Base-by-base conservation (phyloP, 2,797 vertebrate genomes). In the Serranus cabrilla region DNA sequence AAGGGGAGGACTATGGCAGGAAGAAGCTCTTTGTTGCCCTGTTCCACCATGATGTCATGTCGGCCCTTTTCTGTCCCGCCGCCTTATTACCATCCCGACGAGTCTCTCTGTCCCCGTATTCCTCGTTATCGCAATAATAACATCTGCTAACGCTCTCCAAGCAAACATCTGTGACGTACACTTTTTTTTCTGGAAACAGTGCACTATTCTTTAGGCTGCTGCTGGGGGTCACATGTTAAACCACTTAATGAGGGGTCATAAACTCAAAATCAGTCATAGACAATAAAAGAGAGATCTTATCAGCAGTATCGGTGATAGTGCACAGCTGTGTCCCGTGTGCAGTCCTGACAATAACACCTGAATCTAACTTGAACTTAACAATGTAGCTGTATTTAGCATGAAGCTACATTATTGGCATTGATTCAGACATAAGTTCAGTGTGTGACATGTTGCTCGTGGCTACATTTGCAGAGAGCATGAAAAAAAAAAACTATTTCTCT, bases 11-110 rank as follows among this genome's bases (percentile, higher is more conserved):
- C 93, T 94, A 94, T 92, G 68, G 90, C 90, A 95, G 93, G 94
- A 95, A 94, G 91, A 89, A 64, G 40, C 83, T 93, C 91, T 93
- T 93, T 91, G 92, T 92, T 92, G 84, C 78, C 84, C 85, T 87
- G 81, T 92, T 93, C 87, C 89, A 87, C 78, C 63, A 88, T 93
- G 90, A 94, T 91, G 90, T 93, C 89, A 93, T 80, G 78, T 40
- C n/a, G 55, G 63, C 61, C 72, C 62, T 57, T 82, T 57, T 84
- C 71, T 69, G 82, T 85, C 81, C 74, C 64, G 80, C 80, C 18
- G 46, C 67, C 62, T 83, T 83, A 78, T 86, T 82, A 79, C 69
- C 62, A 45, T 42, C 60, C 66, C 49, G 58, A 86, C 23, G n/a
- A 79, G 57, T 45, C 66, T 13, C 67, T 31, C n/a, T 18, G 34